Percentiles rank a stretch among this genome's conserved stretches.
These are phyloP conservation scores for Eupithecia subfuscata DNA, from an alignment of 2,888 invertebrate genomes.

Conservation along the genomic window DNA sequence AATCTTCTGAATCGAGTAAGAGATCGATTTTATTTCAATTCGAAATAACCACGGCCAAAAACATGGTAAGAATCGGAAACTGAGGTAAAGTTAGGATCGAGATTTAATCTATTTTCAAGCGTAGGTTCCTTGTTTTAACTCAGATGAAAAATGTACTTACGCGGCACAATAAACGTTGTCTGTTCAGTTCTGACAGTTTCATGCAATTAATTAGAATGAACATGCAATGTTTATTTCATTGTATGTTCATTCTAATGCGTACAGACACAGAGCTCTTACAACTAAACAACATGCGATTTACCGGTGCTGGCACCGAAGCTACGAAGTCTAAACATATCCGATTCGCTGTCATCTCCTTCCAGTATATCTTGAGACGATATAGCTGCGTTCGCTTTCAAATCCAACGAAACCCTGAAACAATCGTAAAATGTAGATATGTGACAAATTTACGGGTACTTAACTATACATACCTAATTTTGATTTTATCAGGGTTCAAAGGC, in stretches of 20 bases:
- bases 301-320: not conserved
- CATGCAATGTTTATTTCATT: too few species aligned
- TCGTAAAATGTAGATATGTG: not conserved
- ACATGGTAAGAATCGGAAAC: too few species aligned
- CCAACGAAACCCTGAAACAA: slow-evolving; percentile 51
- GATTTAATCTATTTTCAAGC: not conserved
- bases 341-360: slow-evolving; percentile 49
- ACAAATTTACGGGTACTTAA: not conserved
- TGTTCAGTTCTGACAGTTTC: not conserved
- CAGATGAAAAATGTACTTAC: not conserved
- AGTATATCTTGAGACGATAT: slow-evolving; percentile 44
- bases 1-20: too few species aligned
- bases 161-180: not conserved
- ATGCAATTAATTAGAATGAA: not conserved
- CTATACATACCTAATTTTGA: not conserved
- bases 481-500: not conserved
- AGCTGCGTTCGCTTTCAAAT: slow-evolving; percentile 36
- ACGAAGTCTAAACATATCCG: slow-evolving; percentile 56
- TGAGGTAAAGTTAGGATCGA: too few species aligned
- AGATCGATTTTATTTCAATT: too few species aligned
- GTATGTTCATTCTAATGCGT: too few species aligned
- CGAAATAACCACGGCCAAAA: too few species aligned
- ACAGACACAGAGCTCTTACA: not conserved
- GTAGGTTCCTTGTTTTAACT: not conserved
- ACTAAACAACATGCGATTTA: not conserved